Percentiles rank a stretch among this genome's conserved stretches.
These are phyloP conservation scores for Aphaenogaster floridana DNA, from an alignment of 1,140 invertebrate species.

Conservation along the genomic window DNA sequence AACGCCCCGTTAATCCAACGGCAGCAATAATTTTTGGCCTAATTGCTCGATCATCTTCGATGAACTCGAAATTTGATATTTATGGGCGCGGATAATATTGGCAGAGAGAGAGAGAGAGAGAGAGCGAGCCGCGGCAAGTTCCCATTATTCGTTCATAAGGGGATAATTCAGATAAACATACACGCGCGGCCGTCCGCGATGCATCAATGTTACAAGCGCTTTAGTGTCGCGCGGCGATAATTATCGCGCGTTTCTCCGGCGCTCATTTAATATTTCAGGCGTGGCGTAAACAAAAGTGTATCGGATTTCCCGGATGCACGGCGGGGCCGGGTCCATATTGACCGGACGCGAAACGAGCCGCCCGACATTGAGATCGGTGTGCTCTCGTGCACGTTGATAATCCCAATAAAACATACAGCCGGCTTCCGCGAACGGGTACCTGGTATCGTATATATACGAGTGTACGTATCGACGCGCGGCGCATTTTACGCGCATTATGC, in stretches of 20 bases:
- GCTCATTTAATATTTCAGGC: slow-evolving; percentile 53
- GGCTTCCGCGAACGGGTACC: too few species aligned
- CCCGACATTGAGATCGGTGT: neutral
- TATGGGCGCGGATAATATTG: slow-evolving; percentile 17
- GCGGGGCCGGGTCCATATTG: slow-evolving; percentile 15
- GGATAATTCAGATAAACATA: slow-evolving; percentile 50
- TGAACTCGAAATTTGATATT: slow-evolving; percentile 34
- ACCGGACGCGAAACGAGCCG: slow-evolving; percentile 18
- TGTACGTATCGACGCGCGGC: neutral
- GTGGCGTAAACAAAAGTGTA: slow-evolving; percentile 50
- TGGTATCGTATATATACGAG: neutral
- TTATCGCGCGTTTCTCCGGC: slow-evolving; percentile 43
- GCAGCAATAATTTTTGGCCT: slow-evolving; percentile 30
- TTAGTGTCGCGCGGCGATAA: slow-evolving; percentile 43
- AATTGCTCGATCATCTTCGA: slow-evolving; percentile 52
- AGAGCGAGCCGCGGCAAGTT: neutral
- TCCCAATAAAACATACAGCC: slow-evolving; percentile 32
- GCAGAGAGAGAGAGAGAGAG: neutral
- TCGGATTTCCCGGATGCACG: slow-evolving; percentile 34
- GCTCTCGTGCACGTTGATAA: neutral
- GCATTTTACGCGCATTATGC: slow-evolving; percentile 46
- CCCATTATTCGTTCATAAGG: slow-evolving; percentile 42
- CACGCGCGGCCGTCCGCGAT: neutral
- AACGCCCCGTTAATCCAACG: neutral
- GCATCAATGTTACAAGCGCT: slow-evolving; percentile 40